A percentile compares a stretch with the other conserved stretches of the same genome.
These are phyloP conservation scores for Phyllotis vaccarum DNA, from an alignment of 2,797 vertebrate species.

Conservation along the genomic window DNA sequence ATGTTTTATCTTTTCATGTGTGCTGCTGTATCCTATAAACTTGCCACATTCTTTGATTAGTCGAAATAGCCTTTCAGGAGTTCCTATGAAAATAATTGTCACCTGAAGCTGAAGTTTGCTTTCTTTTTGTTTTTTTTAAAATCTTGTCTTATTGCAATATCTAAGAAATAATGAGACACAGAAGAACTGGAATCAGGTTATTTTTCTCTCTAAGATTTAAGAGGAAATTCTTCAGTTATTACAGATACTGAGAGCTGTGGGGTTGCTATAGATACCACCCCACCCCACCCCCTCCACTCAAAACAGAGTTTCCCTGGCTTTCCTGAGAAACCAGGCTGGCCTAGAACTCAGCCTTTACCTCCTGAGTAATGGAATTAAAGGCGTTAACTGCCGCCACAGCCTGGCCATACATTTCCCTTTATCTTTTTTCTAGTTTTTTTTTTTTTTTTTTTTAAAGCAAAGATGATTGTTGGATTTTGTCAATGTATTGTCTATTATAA, in stretches of 20 bases:
- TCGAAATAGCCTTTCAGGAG: background rate
- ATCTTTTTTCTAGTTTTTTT: background rate
- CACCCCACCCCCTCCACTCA: too few species aligned
- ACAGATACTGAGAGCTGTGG: background rate
- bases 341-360: background rate
- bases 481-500: background rate
- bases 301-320: background rate
- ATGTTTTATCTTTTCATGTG: background rate
- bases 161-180: background rate
- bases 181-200: background rate
- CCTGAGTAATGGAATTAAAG: background rate
- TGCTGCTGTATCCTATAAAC: background rate
- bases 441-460: background rate
- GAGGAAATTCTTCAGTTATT: background rate
- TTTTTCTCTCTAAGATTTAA: background rate
- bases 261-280: background rate
- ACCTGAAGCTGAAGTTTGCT: background rate
- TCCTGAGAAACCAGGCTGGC: background rate
- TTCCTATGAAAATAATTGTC: background rate
- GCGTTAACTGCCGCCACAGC: rapidly evolving
- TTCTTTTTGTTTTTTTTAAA: background rate
- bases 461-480: background rate
- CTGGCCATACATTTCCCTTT: background rate
- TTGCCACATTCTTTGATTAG: background rate
- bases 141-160: background rate